These are phyloP conservation scores for Ciconia maguari DNA, from an alignment of 2,113 vertebrate species.

Conservation along the genomic window DNA sequence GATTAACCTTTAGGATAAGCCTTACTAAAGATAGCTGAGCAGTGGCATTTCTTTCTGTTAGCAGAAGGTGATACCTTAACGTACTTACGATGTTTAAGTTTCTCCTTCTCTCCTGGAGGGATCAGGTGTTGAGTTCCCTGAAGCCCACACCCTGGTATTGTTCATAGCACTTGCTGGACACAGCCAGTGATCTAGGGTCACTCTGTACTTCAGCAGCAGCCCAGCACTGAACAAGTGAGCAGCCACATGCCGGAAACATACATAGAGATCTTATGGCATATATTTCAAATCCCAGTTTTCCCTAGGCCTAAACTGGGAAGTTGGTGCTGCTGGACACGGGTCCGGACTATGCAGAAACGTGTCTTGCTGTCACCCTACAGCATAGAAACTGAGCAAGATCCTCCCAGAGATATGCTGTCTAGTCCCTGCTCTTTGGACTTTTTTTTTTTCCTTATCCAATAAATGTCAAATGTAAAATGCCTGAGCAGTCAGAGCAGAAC, in stretches of 20 bases:
- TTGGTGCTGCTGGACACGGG: neutral
- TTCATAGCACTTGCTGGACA: neutral
- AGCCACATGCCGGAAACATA: neutral
- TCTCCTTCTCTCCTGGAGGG: neutral
- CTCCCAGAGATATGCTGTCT: neutral
- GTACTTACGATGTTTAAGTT: accelerated
- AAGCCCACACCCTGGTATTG: neutral
- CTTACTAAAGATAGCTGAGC: neutral
- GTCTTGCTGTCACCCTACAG: neutral
- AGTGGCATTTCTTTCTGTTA: neutral
- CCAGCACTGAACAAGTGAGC: neutral
- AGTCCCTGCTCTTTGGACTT: neutral
- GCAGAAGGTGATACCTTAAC: neutral
- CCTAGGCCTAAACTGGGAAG: neutral
- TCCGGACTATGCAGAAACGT: neutral
- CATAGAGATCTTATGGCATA: accelerated
- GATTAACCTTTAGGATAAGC: neutral
- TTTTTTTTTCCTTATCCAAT: neutral
- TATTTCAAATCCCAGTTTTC: neutral
- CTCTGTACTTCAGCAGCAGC: neutral
- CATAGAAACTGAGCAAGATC: neutral
- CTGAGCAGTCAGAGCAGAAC: neutral
- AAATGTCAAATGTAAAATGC: neutral
- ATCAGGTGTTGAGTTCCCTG: neutral
- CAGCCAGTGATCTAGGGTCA: neutral